phyloP scores from a whole-genome alignment of 2,888 invertebrate species.

The Petrophora chlorosata region DNA sequence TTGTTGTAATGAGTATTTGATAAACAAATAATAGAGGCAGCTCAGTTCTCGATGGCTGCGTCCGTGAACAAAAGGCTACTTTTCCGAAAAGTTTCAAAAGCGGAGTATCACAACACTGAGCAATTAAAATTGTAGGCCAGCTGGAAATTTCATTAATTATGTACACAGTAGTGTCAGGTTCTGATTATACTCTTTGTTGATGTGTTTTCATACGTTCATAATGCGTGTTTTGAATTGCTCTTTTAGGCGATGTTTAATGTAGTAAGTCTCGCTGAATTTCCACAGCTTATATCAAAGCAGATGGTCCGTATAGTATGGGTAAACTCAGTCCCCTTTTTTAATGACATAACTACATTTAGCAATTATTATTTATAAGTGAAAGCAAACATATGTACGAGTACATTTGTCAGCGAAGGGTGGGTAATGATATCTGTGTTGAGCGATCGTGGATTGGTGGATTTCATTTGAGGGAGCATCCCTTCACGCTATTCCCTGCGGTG shows the following conservation, averaged over 20 bases:
- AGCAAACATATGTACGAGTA: constrained; percentile 75
- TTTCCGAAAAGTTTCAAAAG: constrained; percentile 80
- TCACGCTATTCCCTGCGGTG: constrained; percentile 45
- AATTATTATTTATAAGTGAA: constrained; percentile 79
- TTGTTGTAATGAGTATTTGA: constrained; percentile 75
- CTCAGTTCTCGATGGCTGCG: constrained; percentile 62
- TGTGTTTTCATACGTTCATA: constrained; percentile 65
- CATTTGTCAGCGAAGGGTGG: constrained; percentile 61
- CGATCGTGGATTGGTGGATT: constrained; percentile 66
- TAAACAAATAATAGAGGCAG: constrained; percentile 76
- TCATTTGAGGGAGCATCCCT: constrained; percentile 65
- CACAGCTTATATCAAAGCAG: constrained; percentile 18
- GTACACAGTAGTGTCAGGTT: constrained; percentile 64
- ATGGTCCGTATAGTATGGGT: constrained; percentile 7
- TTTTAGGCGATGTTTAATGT: constrained; percentile 35
- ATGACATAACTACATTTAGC: constrained; percentile 60
- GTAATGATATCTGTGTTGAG: constrained; percentile 58
- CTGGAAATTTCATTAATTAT: constrained; percentile 82
- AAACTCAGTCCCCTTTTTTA: constrained; percentile 62
- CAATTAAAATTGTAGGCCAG: constrained; percentile 82
- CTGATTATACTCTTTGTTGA: constrained; percentile 67
- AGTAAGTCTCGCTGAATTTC: constrained; percentile 28
- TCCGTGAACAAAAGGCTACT: constrained; percentile 73
- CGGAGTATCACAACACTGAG: constrained; percentile 74
- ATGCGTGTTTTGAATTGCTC: constrained; percentile 55